Evolutionary conservation across 1,140 invertebrate species (phyloP).

Genomic region (Caerostris darwini): DNA sequence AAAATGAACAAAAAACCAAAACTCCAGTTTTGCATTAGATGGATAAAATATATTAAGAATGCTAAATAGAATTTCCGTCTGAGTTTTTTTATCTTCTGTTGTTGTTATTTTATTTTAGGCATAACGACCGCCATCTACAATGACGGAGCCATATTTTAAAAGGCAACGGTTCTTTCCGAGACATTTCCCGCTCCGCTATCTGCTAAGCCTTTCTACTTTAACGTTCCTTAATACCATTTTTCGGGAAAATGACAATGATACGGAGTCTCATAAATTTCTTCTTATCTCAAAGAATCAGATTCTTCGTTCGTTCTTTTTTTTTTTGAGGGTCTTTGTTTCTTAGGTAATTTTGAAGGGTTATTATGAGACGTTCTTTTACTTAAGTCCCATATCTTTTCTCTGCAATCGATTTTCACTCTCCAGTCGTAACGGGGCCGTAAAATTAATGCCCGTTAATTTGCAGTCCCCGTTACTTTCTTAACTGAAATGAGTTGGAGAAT

Average conservation of each 20-base stretch:
- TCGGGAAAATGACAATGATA: constrained; percentile 41
- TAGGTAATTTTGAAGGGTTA: constrained; percentile 51
- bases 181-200: constrained; percentile 8
- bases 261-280: constrained; percentile 46
- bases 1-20: neutral
- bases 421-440: constrained; percentile 26
- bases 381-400: neutral
- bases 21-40: neutral
- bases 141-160: constrained; percentile 1
- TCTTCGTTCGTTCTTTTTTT: constrained; percentile 44
- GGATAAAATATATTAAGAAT: constrained; percentile 37
- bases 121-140: constrained; percentile 22
- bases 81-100: no score
- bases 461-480: neutral
- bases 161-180: neutral
- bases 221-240: constrained; percentile 39
- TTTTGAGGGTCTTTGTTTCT: constrained; percentile 57
- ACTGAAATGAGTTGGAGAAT: neutral
- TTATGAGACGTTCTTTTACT: constrained; percentile 51
- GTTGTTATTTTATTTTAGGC: neutral
- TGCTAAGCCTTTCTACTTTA: neutral
- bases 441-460: constrained; percentile 63
- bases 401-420: constrained; percentile 37
- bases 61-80: constrained; percentile 30
- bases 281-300: constrained; percentile 65